A percentile compares a stretch with the other conserved stretches of the same genome.
phyloP scores from a whole-genome alignment of 2,888 invertebrate species.

The Frankliniella intonsa region DNA sequence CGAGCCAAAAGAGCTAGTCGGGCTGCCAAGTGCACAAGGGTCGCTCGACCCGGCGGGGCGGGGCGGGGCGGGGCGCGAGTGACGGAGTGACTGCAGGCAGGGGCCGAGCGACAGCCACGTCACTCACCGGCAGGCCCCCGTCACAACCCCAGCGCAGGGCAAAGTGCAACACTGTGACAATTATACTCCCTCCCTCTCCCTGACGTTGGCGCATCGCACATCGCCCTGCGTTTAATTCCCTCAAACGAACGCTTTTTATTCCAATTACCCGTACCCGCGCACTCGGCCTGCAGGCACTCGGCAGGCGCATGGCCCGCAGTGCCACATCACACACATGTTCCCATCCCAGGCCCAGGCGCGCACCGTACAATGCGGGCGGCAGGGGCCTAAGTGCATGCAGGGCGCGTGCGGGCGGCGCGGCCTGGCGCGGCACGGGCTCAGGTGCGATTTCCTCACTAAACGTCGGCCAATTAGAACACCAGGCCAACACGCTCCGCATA shows the following conservation, averaged over 20 bases:
- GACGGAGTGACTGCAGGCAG: too few relatives aligned
- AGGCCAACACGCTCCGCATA: not conserved
- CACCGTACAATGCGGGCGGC: not conserved
- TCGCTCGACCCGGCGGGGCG: too few relatives aligned
- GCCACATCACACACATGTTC: not conserved
- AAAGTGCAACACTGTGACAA: not conserved
- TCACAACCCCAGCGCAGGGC: not conserved
- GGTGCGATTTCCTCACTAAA: conserved; percentile 20
- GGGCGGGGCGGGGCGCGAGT: too few relatives aligned
- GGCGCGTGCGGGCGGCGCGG: conserved; percentile 3
- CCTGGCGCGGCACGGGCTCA: not conserved
- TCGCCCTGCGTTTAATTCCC: too few relatives aligned
- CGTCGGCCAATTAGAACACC: not conserved
- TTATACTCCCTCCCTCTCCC: too few relatives aligned
- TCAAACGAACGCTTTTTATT: too few relatives aligned
- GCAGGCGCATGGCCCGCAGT: too few relatives aligned
- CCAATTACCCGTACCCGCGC: too few relatives aligned
- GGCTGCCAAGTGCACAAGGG: too few relatives aligned
- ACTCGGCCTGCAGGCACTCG: too few relatives aligned
- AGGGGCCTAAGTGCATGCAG: not conserved
- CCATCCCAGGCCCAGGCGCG: not conserved
- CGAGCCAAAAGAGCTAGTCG: not conserved
- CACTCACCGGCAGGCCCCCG: not conserved
- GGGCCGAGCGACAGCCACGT: not conserved
- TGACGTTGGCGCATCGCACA: too few relatives aligned